Conservation (phyloP, 2,888 invertebrate species). For the Poecilus cupreus region DNA sequence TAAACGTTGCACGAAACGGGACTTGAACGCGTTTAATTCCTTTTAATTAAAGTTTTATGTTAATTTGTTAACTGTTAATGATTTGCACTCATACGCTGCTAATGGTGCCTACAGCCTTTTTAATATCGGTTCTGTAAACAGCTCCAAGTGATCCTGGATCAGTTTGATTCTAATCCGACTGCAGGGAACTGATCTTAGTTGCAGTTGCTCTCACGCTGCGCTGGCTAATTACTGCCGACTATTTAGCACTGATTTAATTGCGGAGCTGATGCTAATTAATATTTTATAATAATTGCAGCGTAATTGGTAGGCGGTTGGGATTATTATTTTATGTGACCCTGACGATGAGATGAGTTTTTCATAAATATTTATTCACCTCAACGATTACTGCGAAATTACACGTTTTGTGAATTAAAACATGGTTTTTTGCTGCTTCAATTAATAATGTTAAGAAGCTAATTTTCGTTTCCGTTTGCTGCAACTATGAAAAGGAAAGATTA, state of each 20-base stretch:
- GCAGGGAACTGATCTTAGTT: background rate
- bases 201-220: constrained; percentile 34
- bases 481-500: too few relatives aligned
- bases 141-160: background rate
- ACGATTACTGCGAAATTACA: too few relatives aligned
- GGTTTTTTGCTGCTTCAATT: too few relatives aligned
- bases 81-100: constrained; percentile 39
- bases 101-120: constrained; percentile 25
- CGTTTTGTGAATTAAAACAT: too few relatives aligned
- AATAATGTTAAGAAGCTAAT: too few relatives aligned
- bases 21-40: constrained; percentile 44
- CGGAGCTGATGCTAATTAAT: constrained; percentile 35
- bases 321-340: background rate
- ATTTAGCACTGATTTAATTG: constrained; percentile 45
- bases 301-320: constrained; percentile 12
- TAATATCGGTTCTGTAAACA: constrained; percentile 27
- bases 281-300: constrained; percentile 28
- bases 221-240: constrained; percentile 4
- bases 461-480: too few relatives aligned
- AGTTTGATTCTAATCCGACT: constrained; percentile 38
- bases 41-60: constrained; percentile 55
- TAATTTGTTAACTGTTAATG: constrained; percentile 53
- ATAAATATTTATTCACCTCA: too few relatives aligned
- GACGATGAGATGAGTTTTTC: background rate
- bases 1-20: constrained; percentile 24